Percentiles rank a stretch among this genome's conserved stretches.
Evolutionary conservation across 1,140 invertebrate species (phyloP).

Genomic region (Laupala kohalensis): DNA sequence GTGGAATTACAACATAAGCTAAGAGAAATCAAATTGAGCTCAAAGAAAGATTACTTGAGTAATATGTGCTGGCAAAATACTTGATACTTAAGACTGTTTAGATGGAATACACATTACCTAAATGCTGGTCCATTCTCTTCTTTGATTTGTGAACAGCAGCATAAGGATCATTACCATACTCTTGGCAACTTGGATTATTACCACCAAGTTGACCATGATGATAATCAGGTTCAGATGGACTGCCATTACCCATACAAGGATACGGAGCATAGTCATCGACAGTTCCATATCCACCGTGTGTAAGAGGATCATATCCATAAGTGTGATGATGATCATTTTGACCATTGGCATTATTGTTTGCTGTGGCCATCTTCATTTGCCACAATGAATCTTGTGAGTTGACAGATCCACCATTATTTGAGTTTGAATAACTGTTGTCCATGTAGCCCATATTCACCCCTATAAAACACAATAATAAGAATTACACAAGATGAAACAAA

Average conservation of each 20-base stretch:
- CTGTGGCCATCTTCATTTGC: conserved; percentile 78
- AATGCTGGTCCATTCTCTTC: conserved; percentile 64
- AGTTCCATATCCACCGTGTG: conserved; percentile 65
- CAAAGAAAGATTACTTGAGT: no score
- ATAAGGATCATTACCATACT: conserved; percentile 74
- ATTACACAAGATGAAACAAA: no score
- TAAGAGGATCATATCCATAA: conserved; percentile 57
- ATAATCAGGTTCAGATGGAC: conserved; percentile 43
- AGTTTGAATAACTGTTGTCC: conserved; percentile 83
- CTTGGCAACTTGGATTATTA: conserved; percentile 64
- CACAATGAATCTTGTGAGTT: conserved; percentile 90
- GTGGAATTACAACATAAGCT: no score
- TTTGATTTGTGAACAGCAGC: conserved; percentile 74
- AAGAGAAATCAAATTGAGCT: no score
- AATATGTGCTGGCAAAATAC: no score
- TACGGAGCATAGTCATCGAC: conserved; percentile 77
- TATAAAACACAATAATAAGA: conserved; percentile 28
- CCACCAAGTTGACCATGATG: conserved; percentile 28
- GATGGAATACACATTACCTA: no score
- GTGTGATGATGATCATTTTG: conserved; percentile 31
- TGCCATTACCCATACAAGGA: conserved; percentile 47
- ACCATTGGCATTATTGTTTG: conserved; percentile 28
- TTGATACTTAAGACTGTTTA: no score
- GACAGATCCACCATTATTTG: conserved; percentile 81
- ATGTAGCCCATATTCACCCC: conserved; percentile 78